Base-by-base conservation (phyloP, 2,113 vertebrate species). In the Phalacrocorax brasilianus region DNA sequence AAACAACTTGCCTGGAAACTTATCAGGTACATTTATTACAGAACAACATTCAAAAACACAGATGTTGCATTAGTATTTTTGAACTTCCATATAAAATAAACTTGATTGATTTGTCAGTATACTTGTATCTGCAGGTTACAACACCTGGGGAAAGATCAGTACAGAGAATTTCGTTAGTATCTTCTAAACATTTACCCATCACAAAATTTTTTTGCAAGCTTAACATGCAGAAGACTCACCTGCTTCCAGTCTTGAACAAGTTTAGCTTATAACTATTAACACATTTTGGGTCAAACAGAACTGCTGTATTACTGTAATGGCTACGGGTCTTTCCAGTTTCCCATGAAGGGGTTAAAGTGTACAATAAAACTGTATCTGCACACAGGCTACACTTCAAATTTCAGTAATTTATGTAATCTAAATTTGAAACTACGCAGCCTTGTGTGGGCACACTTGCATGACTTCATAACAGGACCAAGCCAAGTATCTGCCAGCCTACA, bases 1-100 rank as follows among this genome's bases (percentile, higher is more conserved):
- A 70, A 85, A 76, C 24, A 50, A 82, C 45, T 47, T 62, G 11
- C 20, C 65, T 50, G 33, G 16, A 79, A 85, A 89, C 9, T 49
- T 75, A 83, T 8, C 59, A 86, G 35, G 56, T 86, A 22, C 27
- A 33, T 96, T 94, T 96, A 97, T 91, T 95, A 78, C 49, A 11
- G 5, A 89, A 78, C 20, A 88, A 65, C 19, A 52, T 30, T 83
- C 6, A 16, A 80, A 86, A 53, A 0, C 6, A 94, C 6, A 38
- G 44, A 56, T 47, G 20, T 38, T 59, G 4, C 24, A 61, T 28
- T 32, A 52, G 3, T 17, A 78, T 58, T 72, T 84, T 84, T 40
- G 14, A 92, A 24, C 53, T 79, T 91, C 42, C 26, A 26, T 20
- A 65, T 26, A 44, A 73, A 85, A 84, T 8, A 24, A 47, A 8